A percentile compares a stretch with the other conserved stretches of the same genome.
phyloP scores from a whole-genome alignment of 2,113 vertebrate species.

The Salvelinus alpinus region DNA sequence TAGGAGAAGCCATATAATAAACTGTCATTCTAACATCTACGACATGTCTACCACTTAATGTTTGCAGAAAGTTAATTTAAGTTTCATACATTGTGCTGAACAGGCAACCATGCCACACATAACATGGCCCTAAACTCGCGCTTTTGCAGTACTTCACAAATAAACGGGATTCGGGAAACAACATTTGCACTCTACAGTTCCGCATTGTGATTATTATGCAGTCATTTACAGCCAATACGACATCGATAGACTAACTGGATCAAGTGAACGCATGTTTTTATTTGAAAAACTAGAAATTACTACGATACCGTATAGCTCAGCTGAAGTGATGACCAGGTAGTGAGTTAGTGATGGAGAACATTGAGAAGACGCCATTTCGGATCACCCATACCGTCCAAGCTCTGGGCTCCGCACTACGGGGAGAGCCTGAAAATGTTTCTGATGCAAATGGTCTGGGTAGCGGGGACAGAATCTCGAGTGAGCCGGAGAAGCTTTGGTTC shows the following conservation, averaged over 20 bases:
- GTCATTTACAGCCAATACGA: conserved; percentile 32
- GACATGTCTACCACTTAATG: no score
- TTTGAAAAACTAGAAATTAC: not conserved
- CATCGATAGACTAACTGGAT: conserved; percentile 35
- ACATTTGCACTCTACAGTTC: conserved; percentile 36
- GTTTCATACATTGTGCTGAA: no score
- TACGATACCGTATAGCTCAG: not conserved
- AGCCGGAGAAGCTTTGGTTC: conserved; percentile 82
- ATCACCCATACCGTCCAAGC: conserved; percentile 76
- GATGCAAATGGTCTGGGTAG: conserved; percentile 29
- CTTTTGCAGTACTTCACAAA: conserved; percentile 26
- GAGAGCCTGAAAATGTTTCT: conserved; percentile 42
- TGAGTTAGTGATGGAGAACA: conserved; percentile 62
- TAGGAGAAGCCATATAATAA: no score
- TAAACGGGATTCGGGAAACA: conserved; percentile 44
- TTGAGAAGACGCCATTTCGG: conserved; percentile 63
- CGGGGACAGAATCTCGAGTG: conserved; percentile 51
- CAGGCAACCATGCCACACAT: conserved; percentile 19
- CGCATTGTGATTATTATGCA: conserved; percentile 33
- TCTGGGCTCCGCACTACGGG: conserved; percentile 78
- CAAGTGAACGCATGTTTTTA: not conserved
- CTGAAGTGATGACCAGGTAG: conserved; percentile 24
- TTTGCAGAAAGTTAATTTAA: no score
- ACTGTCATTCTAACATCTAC: no score
- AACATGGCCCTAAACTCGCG: conserved; percentile 21